These are phyloP conservation scores for Shinisaurus crocodilurus DNA, from an alignment of 2,113 vertebrate genomes.

Conservation along the genomic window DNA sequence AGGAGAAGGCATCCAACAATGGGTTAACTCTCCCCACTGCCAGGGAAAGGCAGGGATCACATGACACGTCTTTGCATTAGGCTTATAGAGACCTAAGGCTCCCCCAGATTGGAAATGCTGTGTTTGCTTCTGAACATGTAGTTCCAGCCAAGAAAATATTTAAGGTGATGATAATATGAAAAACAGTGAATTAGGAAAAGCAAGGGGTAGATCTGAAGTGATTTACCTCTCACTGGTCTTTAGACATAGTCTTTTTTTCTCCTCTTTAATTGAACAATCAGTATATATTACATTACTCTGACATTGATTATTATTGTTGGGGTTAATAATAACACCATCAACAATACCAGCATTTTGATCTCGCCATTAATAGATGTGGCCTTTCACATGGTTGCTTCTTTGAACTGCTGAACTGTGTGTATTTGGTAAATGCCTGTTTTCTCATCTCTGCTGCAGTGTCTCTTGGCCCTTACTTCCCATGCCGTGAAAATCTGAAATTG, in stretches of 20 bases:
- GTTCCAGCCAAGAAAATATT: not conserved
- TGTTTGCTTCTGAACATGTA: not conserved
- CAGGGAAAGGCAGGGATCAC: no score
- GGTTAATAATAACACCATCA: not conserved
- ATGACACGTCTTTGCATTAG: no score
- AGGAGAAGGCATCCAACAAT: no score
- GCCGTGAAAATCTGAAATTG: constrained; percentile 99
- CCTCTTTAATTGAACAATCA: not conserved
- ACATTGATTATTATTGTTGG: not conserved
- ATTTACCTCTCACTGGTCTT: not conserved
- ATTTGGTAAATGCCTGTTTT: constrained; percentile 76
- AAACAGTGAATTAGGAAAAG: no score
- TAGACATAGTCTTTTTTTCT: not conserved
- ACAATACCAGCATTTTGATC: not conserved
- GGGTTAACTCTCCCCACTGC: no score
- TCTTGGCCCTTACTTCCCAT: constrained; percentile 98
- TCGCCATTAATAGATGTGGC: constrained; percentile 26
- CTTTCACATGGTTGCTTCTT: constrained; percentile 69
- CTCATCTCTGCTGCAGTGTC: constrained; percentile 89
- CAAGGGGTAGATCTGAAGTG: not conserved
- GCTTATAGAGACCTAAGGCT: not conserved
- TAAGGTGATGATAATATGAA: no score
- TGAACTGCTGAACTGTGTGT: constrained; percentile 63
- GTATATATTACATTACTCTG: not conserved
- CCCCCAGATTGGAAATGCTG: not conserved